A percentile compares a stretch with the other conserved stretches of the same genome.
phyloP scores from a whole-genome alignment of 2,888 invertebrate genomes.

The Miltochrista miniata region DNA sequence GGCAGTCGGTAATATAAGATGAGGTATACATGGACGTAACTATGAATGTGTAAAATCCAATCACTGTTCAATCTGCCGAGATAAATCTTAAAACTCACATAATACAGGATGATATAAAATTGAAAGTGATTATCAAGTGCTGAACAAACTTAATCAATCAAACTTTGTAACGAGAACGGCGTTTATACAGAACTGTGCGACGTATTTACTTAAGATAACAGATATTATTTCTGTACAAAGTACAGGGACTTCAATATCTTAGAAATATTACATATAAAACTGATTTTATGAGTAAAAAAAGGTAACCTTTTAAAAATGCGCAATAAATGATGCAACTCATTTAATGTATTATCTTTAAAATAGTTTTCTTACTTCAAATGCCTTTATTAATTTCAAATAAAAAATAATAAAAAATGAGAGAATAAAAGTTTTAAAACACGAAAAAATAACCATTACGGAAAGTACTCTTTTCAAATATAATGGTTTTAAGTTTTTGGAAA shows the following conservation, averaged over 20 bases:
- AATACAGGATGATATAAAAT: conserved; percentile 18
- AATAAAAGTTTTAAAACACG: too few relatives aligned
- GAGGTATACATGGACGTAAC: not conserved
- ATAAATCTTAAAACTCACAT: conserved; percentile 9
- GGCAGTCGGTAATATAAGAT: not conserved
- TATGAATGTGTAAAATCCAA: not conserved
- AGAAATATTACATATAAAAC: too few relatives aligned
- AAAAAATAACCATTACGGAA: too few relatives aligned
- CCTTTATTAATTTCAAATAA: too few relatives aligned
- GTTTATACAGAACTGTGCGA: conserved; percentile 39
- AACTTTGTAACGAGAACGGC: conserved; percentile 53
- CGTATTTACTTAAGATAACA: conserved; percentile 50
- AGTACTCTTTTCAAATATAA: too few relatives aligned
- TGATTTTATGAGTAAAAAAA: too few relatives aligned
- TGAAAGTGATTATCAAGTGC: conserved; percentile 41
- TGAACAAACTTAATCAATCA: conserved; percentile 63
- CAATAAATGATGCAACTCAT: too few relatives aligned
- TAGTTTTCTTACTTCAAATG: too few relatives aligned
- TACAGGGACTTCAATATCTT: conserved; percentile 21
- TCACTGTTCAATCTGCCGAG: conserved; percentile 2
- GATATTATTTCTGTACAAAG: conserved; percentile 37
- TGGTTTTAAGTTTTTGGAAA: too few relatives aligned
- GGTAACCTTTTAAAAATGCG: too few relatives aligned
- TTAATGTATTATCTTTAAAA: too few relatives aligned
- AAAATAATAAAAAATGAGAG: too few relatives aligned